Evolutionary conservation across 2,113 vertebrate genomes (phyloP).

Genomic region (Dermatemys mawii): DNA sequence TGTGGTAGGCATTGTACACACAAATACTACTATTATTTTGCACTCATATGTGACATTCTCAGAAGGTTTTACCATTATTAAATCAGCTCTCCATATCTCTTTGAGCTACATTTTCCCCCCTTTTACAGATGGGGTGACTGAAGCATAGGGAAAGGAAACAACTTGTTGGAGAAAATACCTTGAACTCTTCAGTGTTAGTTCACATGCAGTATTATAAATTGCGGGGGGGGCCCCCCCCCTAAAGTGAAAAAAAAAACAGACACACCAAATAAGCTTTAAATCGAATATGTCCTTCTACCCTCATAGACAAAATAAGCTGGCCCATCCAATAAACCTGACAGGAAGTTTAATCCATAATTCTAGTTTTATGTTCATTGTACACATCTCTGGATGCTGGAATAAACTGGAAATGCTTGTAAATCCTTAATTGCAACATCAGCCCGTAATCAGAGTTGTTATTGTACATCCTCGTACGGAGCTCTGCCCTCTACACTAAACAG

Average conservation of each 20-base stretch:
- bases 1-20: background rate
- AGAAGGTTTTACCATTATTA: background rate
- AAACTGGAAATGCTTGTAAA: conserved; percentile 46
- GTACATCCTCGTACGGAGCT: background rate
- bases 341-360: conserved; percentile 30
- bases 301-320: background rate
- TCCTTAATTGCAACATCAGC: background rate
- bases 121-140: background rate
- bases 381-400: background rate
- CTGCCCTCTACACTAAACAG: background rate
- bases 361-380: conserved; percentile 2
- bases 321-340: conserved; percentile 1
- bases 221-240: too few relatives aligned
- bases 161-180: background rate
- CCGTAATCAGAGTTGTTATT: background rate
- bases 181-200: background rate
- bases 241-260: too few relatives aligned
- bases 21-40: background rate
- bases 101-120: background rate
- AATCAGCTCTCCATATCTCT: background rate
- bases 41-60: background rate
- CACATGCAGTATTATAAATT: too few relatives aligned
- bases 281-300: background rate
- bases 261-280: accelerated
- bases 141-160: background rate